Conservation (phyloP, 1,140 invertebrate species). For the Drosophila aff. region DNA sequence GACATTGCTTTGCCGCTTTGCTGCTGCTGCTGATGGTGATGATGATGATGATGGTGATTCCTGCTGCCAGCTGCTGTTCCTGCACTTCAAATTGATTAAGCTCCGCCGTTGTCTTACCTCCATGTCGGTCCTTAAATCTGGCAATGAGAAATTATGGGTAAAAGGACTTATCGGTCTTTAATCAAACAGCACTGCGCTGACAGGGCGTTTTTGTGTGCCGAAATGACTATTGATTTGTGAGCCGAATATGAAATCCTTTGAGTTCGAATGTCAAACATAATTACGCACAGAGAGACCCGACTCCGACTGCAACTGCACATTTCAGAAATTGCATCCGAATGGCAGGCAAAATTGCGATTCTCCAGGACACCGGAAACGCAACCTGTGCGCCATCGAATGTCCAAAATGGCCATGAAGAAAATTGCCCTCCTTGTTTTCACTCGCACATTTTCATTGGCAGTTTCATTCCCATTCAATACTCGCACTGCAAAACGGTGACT, state of each 20-base stretch:
- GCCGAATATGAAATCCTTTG: background rate
- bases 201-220: background rate
- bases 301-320: background rate
- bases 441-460: background rate
- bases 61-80: slow-evolving; percentile 20
- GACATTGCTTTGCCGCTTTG: slow-evolving; percentile 3
- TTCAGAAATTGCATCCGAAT: background rate
- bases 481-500: slow-evolving; percentile 3
- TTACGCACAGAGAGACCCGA: background rate
- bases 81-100: slow-evolving; percentile 76
- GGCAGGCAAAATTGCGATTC: slow-evolving; percentile 4
- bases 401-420: slow-evolving; percentile 4
- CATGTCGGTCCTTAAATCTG: slow-evolving; percentile 3
- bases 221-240: background rate
- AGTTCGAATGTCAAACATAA: slow-evolving; percentile 6
- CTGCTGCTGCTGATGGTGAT: background rate
- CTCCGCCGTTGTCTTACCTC: background rate
- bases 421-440: background rate
- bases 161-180: background rate
- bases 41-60: slow-evolving; percentile 1
- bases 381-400: background rate
- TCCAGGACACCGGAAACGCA: background rate
- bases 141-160: background rate
- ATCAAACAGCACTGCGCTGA: background rate
- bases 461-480: slow-evolving; percentile 8